phyloP scores from a whole-genome alignment of 2,888 invertebrate species.

The Drosophila rellima region DNA sequence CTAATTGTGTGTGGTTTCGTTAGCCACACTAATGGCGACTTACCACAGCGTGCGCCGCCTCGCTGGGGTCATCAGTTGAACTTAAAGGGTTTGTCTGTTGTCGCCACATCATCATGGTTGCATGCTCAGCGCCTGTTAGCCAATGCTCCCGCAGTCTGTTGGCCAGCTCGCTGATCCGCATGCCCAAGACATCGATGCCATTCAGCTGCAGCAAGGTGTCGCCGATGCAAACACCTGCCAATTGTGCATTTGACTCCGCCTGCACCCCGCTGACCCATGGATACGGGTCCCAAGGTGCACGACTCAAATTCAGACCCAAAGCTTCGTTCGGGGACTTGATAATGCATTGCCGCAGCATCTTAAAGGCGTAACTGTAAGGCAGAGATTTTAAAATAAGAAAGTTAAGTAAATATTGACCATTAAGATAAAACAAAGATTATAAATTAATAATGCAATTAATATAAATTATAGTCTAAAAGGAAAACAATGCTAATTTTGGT shows the following conservation, averaged over 20 bases:
- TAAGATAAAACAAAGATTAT: no score
- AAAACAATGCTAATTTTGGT: no score
- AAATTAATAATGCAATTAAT: no score
- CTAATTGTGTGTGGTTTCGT: neutral
- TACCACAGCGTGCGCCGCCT: slow-evolving; percentile 68
- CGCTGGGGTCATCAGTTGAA: slow-evolving; percentile 54
- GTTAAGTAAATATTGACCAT: no score
- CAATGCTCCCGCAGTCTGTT: slow-evolving; percentile 81
- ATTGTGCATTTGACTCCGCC: slow-evolving; percentile 88
- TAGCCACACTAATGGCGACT: slow-evolving; percentile 25
- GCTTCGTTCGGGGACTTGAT: slow-evolving; percentile 87
- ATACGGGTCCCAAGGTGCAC: slow-evolving; percentile 93
- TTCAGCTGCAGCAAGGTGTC: slow-evolving; percentile 89
- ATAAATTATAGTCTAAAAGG: no score
- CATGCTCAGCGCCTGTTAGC: slow-evolving; percentile 81
- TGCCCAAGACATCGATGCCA: slow-evolving; percentile 84
- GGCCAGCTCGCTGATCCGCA: slow-evolving; percentile 84
- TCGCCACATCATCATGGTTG: slow-evolving; percentile 84
- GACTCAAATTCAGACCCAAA: slow-evolving; percentile 90
- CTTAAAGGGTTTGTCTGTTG: slow-evolving; percentile 61
- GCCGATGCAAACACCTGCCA: slow-evolving; percentile 89
- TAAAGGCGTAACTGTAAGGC: slow-evolving; percentile 44
- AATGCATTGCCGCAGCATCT: slow-evolving; percentile 84
- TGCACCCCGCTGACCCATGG: slow-evolving; percentile 91
- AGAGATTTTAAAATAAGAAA: neutral